Percentiles rank a stretch among this genome's conserved stretches.
Evolutionary conservation across 2,888 invertebrate species (phyloP).

Genomic region (Bhutanitis thaidina): DNA sequence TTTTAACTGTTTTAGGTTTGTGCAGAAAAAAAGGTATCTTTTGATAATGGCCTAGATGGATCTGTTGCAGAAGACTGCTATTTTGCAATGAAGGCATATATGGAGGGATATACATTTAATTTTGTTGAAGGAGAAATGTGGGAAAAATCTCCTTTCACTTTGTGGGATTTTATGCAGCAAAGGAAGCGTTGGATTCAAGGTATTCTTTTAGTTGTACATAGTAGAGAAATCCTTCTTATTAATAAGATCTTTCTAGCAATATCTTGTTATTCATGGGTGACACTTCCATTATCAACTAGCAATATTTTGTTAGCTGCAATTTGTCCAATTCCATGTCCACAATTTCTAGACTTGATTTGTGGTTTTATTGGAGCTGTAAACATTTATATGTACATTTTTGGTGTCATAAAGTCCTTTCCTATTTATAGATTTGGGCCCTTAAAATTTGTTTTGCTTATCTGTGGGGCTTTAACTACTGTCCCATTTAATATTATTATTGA

Average conservation of each 20-base stretch:
- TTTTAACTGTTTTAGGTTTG: slow-evolving; percentile 82
- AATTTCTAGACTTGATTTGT: slow-evolving; percentile 90
- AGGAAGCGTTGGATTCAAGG: slow-evolving; percentile 98
- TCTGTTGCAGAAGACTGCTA: slow-evolving; percentile 99
- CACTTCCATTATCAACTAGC: slow-evolving; percentile 94
- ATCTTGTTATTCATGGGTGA: slow-evolving; percentile 97
- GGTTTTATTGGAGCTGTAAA: slow-evolving; percentile 96
- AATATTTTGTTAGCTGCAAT: slow-evolving; percentile 91
- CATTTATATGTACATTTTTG: slow-evolving; percentile 98
- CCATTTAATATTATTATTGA: slow-evolving; percentile 97
- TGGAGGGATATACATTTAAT: slow-evolving; percentile 94
- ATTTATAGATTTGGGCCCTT: slow-evolving; percentile 90
- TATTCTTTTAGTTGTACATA: slow-evolving; percentile 92
- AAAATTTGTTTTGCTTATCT: slow-evolving; percentile 88
- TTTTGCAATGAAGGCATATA: slow-evolving; percentile 97
- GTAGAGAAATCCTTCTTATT: slow-evolving; percentile 87
- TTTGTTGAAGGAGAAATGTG: slow-evolving; percentile 99
- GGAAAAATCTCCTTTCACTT: slow-evolving; percentile 97
- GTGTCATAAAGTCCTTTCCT: slow-evolving; percentile 97
- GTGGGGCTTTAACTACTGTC: slow-evolving; percentile 93
- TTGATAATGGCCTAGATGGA: slow-evolving; percentile 97
- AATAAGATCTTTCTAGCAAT: slow-evolving; percentile 91
- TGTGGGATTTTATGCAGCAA: slow-evolving; percentile 97
- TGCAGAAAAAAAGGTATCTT: slow-evolving; percentile 95
- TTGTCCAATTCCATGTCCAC: slow-evolving; percentile 93